A percentile compares a stretch with the other conserved stretches of the same genome.
Evolutionary conservation across 2,888 invertebrate species (phyloP).

Genomic region (Chrysolina haemoptera): DNA sequence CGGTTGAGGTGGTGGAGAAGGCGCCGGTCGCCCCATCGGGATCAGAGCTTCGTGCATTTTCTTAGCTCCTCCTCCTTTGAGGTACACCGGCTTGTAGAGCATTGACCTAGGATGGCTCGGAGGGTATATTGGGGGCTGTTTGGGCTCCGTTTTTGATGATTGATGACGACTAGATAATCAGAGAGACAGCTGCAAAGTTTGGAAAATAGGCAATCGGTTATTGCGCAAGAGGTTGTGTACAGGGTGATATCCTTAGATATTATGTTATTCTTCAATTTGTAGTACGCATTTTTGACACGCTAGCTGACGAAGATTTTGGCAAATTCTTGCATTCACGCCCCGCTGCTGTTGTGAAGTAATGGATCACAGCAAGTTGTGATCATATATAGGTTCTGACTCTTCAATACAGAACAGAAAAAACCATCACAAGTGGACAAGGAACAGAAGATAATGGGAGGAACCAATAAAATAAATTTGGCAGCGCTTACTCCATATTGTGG

Average conservation of each 20-base stretch:
- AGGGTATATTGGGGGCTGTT: slow-evolving; percentile 39
- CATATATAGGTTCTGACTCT: too few relatives aligned
- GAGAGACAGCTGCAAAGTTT: slow-evolving; percentile 31
- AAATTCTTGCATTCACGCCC: too few relatives aligned
- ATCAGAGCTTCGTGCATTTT: slow-evolving; percentile 60
- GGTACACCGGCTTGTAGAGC: slow-evolving; percentile 63
- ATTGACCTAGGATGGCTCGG: slow-evolving; percentile 51
- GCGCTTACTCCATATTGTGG: too few relatives aligned
- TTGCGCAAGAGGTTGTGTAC: neutral
- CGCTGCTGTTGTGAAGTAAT: too few relatives aligned
- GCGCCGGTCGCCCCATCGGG: slow-evolving; percentile 57
- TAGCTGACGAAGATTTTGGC: too few relatives aligned
- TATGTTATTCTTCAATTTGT: too few relatives aligned
- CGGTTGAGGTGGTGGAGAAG: slow-evolving; percentile 52
- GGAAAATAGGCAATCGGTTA: neutral
- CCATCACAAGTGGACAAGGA: too few relatives aligned
- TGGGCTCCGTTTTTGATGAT: slow-evolving; percentile 43
- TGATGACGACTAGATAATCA: slow-evolving; percentile 12
- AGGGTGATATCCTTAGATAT: neutral
- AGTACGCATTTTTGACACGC: too few relatives aligned
- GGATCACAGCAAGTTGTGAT: too few relatives aligned
- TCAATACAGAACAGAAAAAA: too few relatives aligned
- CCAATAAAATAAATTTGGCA: too few relatives aligned
- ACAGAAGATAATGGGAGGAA: too few relatives aligned
- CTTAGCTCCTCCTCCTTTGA: slow-evolving; percentile 52